Base-by-base conservation (phyloP, 2,113 vertebrate genomes). In the Crotalus viridis region DNA sequence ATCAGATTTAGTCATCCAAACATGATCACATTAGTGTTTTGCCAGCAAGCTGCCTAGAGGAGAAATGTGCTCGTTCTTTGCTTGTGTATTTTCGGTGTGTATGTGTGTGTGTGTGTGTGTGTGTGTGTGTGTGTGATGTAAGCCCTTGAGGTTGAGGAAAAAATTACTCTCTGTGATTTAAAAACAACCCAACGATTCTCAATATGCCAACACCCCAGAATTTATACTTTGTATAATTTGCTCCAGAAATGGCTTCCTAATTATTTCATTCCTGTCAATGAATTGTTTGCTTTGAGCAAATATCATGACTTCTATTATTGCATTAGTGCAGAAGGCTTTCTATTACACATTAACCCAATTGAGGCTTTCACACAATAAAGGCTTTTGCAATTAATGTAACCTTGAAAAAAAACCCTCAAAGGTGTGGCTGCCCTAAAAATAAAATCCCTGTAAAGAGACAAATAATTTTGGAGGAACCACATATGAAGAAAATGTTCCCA, bases 251-350 rank as follows among this genome's bases (percentile, higher is more conserved):
- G 85, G 22, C 89, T 46, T 33, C 52, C 88, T 61, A 52, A 24
- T 12, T 48, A 8, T 52, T 39, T 46, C 1, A 10, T 81, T 43
- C 56, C 52, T 2, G 0, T 89, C 15, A 2, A 54, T 52, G 39
- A 57, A 3, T 0, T 3, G 43, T 54, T 94, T 39, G 8, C 28
- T 8, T 0, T 28, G 21, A 46, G 57, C 85, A 28, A 86, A 52
- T 33, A 87, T 52, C 89, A 9, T 39, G 0, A 0, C 85, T 57
- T 19, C 10, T n/a, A 17, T 2, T 22, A 39, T 93, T 94, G 33
- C 69, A 28, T 56, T 88, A 64, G 94, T 56, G 10, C 26, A 57
- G 69, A 89, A 89, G 91, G 91, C 94, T 86, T 81, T 95, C 39
- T 88, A 39, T 92, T 94, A 89, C 69, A 26, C 90, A 91, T 90